Conservation (phyloP, 2,113 vertebrate species). For the Clarias magur region DNA sequence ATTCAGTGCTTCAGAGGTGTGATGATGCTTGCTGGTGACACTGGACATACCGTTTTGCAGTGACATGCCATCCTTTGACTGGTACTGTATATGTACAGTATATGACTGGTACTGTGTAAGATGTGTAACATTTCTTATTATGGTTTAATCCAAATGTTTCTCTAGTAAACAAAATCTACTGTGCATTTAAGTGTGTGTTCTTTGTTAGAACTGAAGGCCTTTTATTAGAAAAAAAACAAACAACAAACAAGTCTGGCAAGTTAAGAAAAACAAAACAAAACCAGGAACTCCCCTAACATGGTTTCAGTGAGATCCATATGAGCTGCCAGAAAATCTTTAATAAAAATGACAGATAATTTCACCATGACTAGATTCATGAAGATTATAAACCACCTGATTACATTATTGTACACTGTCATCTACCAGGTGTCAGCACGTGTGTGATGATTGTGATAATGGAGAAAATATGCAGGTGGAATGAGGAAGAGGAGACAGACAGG, state of each 20-base stretch:
- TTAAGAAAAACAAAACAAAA: neutral
- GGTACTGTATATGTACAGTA: too few species aligned
- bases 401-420: neutral
- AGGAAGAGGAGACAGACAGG: slow-evolving; percentile 28
- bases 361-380: slow-evolving; percentile 54
- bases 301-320: neutral
- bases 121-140: too few species aligned
- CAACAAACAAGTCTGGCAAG: neutral
- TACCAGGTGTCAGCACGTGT: slow-evolving; percentile 29
- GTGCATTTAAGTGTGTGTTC: neutral
- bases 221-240: neutral
- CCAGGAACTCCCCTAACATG: neutral
- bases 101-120: too few species aligned
- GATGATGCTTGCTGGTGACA: too few species aligned
- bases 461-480: slow-evolving; percentile 19
- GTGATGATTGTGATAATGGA: slow-evolving; percentile 33
- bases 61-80: too few species aligned
- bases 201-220: neutral
- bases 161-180: too few species aligned
- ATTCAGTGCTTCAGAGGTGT: too few species aligned
- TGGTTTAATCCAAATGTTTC: too few species aligned
- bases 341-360: neutral
- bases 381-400: slow-evolving; percentile 1
- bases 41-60: too few species aligned
- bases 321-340: neutral